phyloP scores from a whole-genome alignment of 2,113 vertebrate species.

The Pterocles orientalis region DNA sequence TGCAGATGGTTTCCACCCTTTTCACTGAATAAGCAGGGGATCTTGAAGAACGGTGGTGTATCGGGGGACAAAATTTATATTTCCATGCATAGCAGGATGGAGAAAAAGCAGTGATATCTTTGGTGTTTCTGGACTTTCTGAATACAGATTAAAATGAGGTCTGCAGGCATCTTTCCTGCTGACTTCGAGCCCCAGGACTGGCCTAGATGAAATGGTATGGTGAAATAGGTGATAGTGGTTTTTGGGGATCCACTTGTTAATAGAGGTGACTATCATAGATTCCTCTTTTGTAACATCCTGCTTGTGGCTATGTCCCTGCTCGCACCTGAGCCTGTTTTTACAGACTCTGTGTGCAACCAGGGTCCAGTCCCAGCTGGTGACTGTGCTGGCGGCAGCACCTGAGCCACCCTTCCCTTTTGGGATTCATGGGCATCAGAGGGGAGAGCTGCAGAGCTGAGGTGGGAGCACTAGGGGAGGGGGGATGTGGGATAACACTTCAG shows the following conservation, averaged over 20 bases:
- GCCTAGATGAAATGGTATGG: accelerated
- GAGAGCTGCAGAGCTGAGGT: neutral
- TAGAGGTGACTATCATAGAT: neutral
- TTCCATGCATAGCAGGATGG: neutral
- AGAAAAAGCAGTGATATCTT: neutral
- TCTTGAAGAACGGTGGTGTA: neutral
- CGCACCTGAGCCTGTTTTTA: accelerated
- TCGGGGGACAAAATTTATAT: neutral
- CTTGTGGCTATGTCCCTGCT: neutral
- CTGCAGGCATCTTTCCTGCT: neutral
- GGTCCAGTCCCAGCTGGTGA: accelerated
- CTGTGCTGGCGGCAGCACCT: neutral
- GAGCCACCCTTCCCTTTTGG: neutral
- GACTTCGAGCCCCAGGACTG: neutral
- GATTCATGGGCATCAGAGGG: neutral
- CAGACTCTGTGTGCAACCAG: neutral
- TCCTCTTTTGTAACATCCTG: neutral
- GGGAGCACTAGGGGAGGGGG: neutral
- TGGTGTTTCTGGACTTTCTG: neutral
- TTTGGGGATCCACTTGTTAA: neutral
- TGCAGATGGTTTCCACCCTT: neutral
- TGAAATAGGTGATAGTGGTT: neutral
- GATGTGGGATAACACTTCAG: neutral
- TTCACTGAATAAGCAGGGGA: neutral
- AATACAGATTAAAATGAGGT: neutral